A percentile compares a stretch with the other conserved stretches of the same genome.
These are phyloP conservation scores for Prinia subflava DNA, from an alignment of 2,113 vertebrate species.

Conservation along the genomic window DNA sequence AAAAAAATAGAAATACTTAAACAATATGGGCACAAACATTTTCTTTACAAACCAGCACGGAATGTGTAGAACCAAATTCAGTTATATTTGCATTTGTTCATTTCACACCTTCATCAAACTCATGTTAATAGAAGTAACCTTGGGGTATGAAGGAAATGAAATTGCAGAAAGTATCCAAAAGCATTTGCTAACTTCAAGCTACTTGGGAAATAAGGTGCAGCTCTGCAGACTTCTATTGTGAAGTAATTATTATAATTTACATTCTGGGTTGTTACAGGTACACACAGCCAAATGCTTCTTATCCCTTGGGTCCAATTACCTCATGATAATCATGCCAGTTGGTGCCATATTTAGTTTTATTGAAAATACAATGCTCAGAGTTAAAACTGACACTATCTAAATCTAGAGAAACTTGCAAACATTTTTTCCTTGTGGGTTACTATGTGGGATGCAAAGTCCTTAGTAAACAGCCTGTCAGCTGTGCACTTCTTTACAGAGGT, in stretches of 20 bases:
- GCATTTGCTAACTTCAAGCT: conserved; percentile 12
- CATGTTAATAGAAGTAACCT: neutral
- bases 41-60: neutral
- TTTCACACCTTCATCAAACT: neutral
- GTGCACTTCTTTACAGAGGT: neutral
- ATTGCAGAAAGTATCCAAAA: neutral
- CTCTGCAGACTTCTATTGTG: neutral
- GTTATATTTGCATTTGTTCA: neutral
- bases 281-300: neutral
- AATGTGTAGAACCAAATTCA: neutral
- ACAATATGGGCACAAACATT: neutral
- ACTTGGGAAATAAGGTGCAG: neutral
- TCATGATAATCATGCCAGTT: neutral
- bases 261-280: neutral
- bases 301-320: conserved; percentile 22
- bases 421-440: neutral
- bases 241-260: conserved; percentile 21
- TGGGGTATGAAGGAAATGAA: neutral
- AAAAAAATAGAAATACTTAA: neutral
- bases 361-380: neutral
- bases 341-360: neutral
- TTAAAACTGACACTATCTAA: neutral
- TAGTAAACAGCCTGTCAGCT: neutral
- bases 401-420: neutral
- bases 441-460: neutral